Percentiles rank a stretch among this genome's conserved stretches.
Evolutionary conservation across 2,113 vertebrate species (phyloP).

Genomic region (Etheostoma spectabile): DNA sequence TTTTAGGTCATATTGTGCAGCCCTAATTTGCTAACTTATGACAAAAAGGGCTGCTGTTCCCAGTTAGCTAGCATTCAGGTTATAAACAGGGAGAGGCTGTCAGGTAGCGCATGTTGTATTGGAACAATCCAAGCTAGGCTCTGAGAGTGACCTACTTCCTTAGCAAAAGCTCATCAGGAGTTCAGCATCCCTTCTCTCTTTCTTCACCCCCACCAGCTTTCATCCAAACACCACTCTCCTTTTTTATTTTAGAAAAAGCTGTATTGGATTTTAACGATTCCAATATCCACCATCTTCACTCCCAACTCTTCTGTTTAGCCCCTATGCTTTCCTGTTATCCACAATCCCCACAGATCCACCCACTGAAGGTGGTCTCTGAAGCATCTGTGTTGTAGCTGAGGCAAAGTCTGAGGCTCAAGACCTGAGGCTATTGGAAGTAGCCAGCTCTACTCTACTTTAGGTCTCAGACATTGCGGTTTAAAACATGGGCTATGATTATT

Average conservation of each 20-base stretch:
- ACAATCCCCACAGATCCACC: not conserved
- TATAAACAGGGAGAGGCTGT: not conserved
- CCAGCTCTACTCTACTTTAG: constrained; percentile 1
- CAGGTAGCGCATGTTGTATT: constrained; percentile 17
- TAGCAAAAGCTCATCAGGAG: constrained; percentile 57
- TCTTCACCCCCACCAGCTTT: constrained; percentile 24
- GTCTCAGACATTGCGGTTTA: not conserved
- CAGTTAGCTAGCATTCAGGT: not conserved
- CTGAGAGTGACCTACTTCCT: constrained; percentile 62
- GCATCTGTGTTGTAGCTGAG: constrained; percentile 37
- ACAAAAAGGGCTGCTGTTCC: not conserved
- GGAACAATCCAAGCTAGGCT: constrained; percentile 23
- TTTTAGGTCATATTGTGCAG: no score
- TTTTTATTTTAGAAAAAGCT: no score
- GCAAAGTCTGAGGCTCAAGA: constrained; percentile 16
- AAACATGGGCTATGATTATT: not conserved
- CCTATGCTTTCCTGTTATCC: constrained; percentile 8
- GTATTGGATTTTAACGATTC: not conserved
- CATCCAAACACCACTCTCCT: not conserved
- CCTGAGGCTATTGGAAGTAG: constrained; percentile 5
- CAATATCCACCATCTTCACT: constrained; percentile 1
- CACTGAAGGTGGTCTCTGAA: constrained; percentile 29
- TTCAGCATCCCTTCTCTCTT: constrained; percentile 40
- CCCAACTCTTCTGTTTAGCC: constrained; percentile 9
- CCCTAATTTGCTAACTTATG: no score